Evolutionary conservation across 2,888 invertebrate species (phyloP), one percentile per base, ranked within the genome.

Genomic region (Chalcis sispes): DNA sequence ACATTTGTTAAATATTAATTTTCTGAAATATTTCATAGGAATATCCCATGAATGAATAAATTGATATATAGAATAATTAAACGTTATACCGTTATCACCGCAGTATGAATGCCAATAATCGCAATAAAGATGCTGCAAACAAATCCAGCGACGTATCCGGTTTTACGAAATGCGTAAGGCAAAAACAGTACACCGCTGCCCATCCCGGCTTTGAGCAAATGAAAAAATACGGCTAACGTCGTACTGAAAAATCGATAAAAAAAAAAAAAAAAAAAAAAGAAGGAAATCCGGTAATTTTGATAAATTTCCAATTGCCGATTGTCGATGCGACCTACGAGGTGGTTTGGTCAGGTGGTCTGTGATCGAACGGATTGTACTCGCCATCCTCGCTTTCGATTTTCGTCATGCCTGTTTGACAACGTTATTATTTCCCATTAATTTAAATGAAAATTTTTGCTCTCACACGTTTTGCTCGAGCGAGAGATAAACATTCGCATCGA

Each of bases 131-230:
- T 32, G 46, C 62, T 59, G 46, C 48, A 56, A 1, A 62, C 8
- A 1, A 74, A 20, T 0, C 67, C 74, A 1, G 94, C 93, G 61
- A 93, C 90, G 7, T 97, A 89, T 1, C 97, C 97, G 15, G 96
- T 93, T 86, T 96, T 94, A 84, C 92, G 93, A 89, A 97, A 95
- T 7, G 96, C 97, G 83, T 94, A 92, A 0, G 97, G 97, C 93
- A 98, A 94, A 15, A 97, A 96, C 83, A 97, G 90, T 84, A 97
- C 94, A 0, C 97, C 98, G 0, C 95, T 95, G 0, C 96, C 98
- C 13, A 98, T 90, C 20, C 97, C 97, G 62, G 96, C 95, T 89
- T 98, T 98, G 70, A 98, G 90, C 62, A 98, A 90, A 89, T 98
- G 97, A 81, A 95, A 93, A 85, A 98, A 89, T 0, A 96, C 95